phyloP scores from a whole-genome alignment of 2,113 vertebrate genomes.

The Galeopterus variegatus region DNA sequence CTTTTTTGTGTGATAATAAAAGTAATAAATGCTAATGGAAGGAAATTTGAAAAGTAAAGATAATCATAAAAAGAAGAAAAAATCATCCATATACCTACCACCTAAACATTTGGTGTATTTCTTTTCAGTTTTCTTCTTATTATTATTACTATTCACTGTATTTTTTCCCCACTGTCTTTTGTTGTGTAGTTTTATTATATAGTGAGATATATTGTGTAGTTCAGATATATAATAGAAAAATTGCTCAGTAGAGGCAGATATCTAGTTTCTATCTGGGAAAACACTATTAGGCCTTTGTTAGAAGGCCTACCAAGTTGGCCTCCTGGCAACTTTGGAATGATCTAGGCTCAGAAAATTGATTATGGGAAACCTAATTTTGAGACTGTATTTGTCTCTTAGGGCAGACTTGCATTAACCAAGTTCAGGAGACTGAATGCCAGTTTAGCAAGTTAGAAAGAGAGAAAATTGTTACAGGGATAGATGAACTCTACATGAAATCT shows the following conservation, averaged over 20 bases:
- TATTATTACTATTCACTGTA: background rate
- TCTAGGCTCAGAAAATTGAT: background rate
- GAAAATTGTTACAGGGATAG: background rate
- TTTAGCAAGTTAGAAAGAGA: background rate
- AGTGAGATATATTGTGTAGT: background rate
- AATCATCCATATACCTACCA: background rate
- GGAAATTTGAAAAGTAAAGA: background rate
- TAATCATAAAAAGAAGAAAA: background rate
- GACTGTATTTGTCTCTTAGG: background rate
- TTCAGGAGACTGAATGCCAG: background rate
- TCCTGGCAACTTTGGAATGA: background rate
- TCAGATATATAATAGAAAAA: background rate
- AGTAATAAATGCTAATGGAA: background rate
- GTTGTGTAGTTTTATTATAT: background rate
- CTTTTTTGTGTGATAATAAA: slow-evolving; percentile 14
- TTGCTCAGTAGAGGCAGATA: background rate
- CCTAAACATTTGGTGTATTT: background rate
- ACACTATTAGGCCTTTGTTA: background rate
- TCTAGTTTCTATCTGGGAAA: background rate
- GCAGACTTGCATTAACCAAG: background rate
- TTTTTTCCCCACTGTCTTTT: background rate
- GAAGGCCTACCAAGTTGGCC: background rate
- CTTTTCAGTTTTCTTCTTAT: background rate
- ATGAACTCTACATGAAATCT: background rate
- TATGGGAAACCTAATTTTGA: background rate